Base-by-base conservation (phyloP, 1,140 invertebrate species). In the Zaprionus africanus region DNA sequence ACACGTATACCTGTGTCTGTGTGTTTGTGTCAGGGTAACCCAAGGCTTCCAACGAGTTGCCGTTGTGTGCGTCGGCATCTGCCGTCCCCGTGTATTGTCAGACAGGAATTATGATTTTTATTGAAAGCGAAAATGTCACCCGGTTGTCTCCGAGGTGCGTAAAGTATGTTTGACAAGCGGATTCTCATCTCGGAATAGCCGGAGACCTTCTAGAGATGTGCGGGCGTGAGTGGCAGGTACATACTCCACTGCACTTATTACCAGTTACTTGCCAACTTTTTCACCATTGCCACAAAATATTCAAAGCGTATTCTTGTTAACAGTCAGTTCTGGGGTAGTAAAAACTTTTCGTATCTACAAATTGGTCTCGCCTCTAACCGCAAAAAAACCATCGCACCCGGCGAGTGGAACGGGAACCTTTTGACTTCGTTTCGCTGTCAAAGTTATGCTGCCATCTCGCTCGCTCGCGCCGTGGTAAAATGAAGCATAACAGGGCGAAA, bases 341-440 rank as follows among this genome's bases (percentile, higher is more conserved):
- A 58, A 90, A 88, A 88, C 78, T 90, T 90, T 90, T 90, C 86
- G 79, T 84, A 90, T 90, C 81, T 90, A 82, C 85, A 90, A 90
- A 90, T 90, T 90, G 85, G 85, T 90, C 88, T 90, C 86, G 85
- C 85, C 85, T 85, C 70, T 82, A 90, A 81, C 86, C 85, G 66
- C 78, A 90, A 75, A 81, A 76, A 51, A 51, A 24, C 36, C 36
- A 38, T 15, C 13, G 36, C 13, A 38, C 4, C 4, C 36, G 36
- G 12, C 13, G 15, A 22, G 9, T 24, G 19, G 19, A 13, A 65
- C 60, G 71, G 79, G 71, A 57, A 15, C 31, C 59, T 64, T 70
- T 65, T 64, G 60, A 61, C 66, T 75, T 62, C 31, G 38, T 65
- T 68, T 62, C 67, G 26, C 64, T 82, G 64, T 65, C 71, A 79